Evolutionary conservation across 2,888 invertebrate genomes (phyloP).

Genomic region (Ametastegia equiseti): DNA sequence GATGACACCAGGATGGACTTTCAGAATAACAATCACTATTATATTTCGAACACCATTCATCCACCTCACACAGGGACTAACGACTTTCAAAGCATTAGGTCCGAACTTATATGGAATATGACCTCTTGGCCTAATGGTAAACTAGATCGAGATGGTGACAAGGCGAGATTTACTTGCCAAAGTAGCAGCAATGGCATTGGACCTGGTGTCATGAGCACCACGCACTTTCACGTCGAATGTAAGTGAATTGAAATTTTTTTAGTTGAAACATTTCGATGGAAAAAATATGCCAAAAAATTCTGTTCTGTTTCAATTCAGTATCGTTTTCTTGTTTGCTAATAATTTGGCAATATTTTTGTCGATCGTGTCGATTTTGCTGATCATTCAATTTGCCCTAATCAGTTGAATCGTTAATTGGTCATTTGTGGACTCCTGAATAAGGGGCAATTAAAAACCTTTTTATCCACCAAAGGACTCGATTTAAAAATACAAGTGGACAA

Average conservation of each 20-base stretch:
- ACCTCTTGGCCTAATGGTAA: slow-evolving; percentile 88
- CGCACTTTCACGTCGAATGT: slow-evolving; percentile 94
- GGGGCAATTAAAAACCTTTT: background rate
- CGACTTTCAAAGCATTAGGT: slow-evolving; percentile 92
- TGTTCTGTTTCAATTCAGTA: too few relatives aligned
- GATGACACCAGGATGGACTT: slow-evolving; percentile 84
- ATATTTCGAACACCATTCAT: slow-evolving; percentile 82
- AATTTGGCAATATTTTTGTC: background rate
- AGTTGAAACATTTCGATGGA: background rate
- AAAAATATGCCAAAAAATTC: background rate
- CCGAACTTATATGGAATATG: slow-evolving; percentile 94
- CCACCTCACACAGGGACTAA: slow-evolving; percentile 88
- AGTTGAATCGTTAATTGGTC: background rate
- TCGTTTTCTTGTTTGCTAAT: too few relatives aligned
- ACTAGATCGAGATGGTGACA: slow-evolving; percentile 87
- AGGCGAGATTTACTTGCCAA: slow-evolving; percentile 88
- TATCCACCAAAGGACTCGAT: background rate
- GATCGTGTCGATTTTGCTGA: background rate
- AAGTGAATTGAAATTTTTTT: slow-evolving; percentile 75
- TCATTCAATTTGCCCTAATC: background rate
- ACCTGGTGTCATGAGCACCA: slow-evolving; percentile 88
- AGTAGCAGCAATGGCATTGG: slow-evolving; percentile 89
- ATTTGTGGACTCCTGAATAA: background rate
- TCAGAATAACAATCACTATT: slow-evolving; percentile 81
- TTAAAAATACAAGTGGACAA: too few relatives aligned